These are phyloP conservation scores for Centroberyx gerrardi DNA, from an alignment of 2,797 vertebrate species.

Conservation along the genomic window DNA sequence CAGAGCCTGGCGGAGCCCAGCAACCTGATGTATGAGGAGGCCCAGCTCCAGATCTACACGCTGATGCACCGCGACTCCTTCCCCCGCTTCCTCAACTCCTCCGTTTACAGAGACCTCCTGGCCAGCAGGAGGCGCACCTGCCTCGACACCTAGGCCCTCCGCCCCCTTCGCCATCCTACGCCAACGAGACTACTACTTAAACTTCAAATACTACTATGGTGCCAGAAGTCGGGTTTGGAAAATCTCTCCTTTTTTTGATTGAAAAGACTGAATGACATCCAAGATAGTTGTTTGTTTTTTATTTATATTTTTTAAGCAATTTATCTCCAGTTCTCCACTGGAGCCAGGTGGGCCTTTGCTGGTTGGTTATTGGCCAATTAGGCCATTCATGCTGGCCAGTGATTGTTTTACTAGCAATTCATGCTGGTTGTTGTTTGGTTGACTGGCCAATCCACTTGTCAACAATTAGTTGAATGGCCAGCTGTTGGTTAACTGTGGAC, in stretches of 20 bases:
- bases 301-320: conserved; percentile 83
- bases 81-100: conserved; percentile 99
- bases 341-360: conserved; percentile 76
- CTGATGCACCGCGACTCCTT: conserved; percentile 99
- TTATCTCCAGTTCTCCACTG: conserved; percentile 78
- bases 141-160: conserved; percentile 91
- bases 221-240: conserved; percentile 82
- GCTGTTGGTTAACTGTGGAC: conserved; percentile 90
- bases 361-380: conserved; percentile 72
- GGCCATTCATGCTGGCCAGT: conserved; percentile 74
- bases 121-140: conserved; percentile 93
- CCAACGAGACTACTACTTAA: conserved; percentile 81
- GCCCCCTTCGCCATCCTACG: conserved; percentile 63
- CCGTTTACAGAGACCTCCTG: conserved; percentile 96
- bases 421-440: conserved; percentile 59
- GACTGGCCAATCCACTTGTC: conserved; percentile 55
- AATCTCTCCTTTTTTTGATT: conserved; percentile 77
- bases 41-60: conserved; percentile 99
- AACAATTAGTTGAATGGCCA: conserved; percentile 64
- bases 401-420: conserved; percentile 75
- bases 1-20: conserved; percentile 93
- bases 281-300: conserved; percentile 73
- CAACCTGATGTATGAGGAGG: conserved; percentile 97
- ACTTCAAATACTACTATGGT: conserved; percentile 83
- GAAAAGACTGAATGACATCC: conserved; percentile 77